A percentile compares a stretch with the other conserved stretches of the same genome.
Evolutionary conservation across 2,113 vertebrate species (phyloP).

Genomic region (Atherinomorus stipes): DNA sequence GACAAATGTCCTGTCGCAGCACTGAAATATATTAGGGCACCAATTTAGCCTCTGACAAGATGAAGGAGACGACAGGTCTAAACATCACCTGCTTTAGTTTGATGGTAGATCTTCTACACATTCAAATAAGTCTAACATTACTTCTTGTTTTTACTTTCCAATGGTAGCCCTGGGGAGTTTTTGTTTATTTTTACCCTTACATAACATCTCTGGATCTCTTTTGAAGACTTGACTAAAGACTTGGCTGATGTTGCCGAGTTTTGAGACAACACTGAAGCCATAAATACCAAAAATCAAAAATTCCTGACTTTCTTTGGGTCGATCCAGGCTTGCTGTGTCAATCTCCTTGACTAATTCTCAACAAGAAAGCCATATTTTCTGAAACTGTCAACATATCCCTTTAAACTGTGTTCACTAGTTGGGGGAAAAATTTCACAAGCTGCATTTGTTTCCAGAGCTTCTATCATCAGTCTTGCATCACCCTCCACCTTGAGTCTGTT

Average conservation of each 20-base stretch:
- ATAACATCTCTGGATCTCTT: not conserved
- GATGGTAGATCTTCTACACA: not conserved
- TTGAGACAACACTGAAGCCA: too few relatives aligned
- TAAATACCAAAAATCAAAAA: too few relatives aligned
- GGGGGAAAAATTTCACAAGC: constrained; percentile 7
- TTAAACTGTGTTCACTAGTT: constrained; percentile 2
- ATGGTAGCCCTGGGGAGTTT: not conserved
- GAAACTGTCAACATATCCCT: constrained; percentile 16
- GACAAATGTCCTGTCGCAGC: constrained; percentile 8
- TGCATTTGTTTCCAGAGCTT: constrained; percentile 43
- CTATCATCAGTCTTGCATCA: constrained; percentile 26
- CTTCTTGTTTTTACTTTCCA: too few relatives aligned
- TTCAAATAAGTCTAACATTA: not conserved
- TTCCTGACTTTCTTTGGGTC: not conserved
- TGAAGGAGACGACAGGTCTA: not conserved
- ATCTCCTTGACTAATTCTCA: not conserved
- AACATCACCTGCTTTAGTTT: not conserved
- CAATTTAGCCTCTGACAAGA: not conserved
- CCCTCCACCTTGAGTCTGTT: constrained; percentile 42
- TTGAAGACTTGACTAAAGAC: not conserved
- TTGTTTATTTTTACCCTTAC: not conserved
- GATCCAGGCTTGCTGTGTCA: not conserved
- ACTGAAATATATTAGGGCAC: not conserved
- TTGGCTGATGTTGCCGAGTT: not conserved
- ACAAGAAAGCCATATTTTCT: constrained; percentile 9